phyloP scores from a whole-genome alignment of 35 echinoderm and acorn worm genomes.

The Amphiura filiformis region DNA sequence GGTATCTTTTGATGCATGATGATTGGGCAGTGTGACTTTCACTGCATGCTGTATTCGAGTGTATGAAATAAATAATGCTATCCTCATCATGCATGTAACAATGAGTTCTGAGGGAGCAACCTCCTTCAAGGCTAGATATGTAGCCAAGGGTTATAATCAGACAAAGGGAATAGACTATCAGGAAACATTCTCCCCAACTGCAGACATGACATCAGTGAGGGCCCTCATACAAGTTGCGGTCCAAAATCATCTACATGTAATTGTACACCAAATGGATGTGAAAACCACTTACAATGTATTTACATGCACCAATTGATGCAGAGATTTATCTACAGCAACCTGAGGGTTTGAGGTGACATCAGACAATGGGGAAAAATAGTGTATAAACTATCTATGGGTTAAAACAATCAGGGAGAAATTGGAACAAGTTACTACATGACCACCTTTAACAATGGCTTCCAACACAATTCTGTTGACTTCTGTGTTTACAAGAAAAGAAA shows the following conservation, averaged over 20 bases:
- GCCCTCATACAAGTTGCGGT: slow-evolving; percentile 37
- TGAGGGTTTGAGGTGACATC: slow-evolving; percentile 25
- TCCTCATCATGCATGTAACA: neutral
- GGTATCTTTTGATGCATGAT: neutral
- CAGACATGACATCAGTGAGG: slow-evolving; percentile 31
- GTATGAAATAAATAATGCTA: too few relatives aligned
- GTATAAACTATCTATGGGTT: slow-evolving; percentile 35
- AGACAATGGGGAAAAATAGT: slow-evolving; percentile 8
- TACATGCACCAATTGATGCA: slow-evolving; percentile 38
- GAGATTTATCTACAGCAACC: slow-evolving; percentile 50
- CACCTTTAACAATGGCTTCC: slow-evolving; percentile 31
- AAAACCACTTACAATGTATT: slow-evolving; percentile 17
- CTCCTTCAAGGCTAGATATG: slow-evolving; percentile 25
- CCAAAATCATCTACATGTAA: slow-evolving; percentile 3
- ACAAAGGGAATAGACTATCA: slow-evolving; percentile 33
- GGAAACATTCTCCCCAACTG: slow-evolving; percentile 49
- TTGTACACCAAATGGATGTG: slow-evolving; percentile 57
- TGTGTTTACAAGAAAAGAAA: slow-evolving; percentile 37
- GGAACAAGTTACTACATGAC: slow-evolving; percentile 31
- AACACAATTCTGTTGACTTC: neutral
- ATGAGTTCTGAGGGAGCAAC: neutral
- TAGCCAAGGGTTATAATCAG: slow-evolving; percentile 30
- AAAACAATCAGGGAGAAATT: slow-evolving; percentile 57
- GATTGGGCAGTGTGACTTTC: neutral
- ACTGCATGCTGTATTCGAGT: neutral